A percentile compares a stretch with the other conserved stretches of the same genome.
Conservation (phyloP, 2,113 vertebrate species). For the Isurus oxyrinchus region DNA sequence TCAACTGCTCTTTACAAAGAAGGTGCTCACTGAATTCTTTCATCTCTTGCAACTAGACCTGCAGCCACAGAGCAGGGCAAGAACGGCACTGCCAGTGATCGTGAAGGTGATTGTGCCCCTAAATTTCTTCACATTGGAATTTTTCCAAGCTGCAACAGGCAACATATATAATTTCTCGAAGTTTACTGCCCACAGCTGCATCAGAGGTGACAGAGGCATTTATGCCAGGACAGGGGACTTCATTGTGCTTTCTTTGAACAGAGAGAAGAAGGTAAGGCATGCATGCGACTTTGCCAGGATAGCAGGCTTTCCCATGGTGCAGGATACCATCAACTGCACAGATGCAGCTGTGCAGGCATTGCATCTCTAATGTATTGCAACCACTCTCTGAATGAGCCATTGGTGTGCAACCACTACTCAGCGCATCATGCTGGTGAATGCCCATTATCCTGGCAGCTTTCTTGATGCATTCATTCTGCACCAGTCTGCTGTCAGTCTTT, state of each 20-base stretch:
- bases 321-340: not conserved
- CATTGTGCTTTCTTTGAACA: not conserved
- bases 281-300: not conserved
- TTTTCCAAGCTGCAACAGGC: not conserved
- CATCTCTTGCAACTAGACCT: not conserved
- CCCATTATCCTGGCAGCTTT: not conserved
- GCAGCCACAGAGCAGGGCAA: not conserved
- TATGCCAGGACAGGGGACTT: not conserved
- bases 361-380: not conserved
- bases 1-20: not conserved
- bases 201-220: not conserved
- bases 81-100: not conserved
- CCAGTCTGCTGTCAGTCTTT: not conserved
- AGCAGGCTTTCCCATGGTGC: not conserved
- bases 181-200: not conserved
- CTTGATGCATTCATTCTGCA: not conserved
- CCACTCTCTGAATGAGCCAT: not conserved
- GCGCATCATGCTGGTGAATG: not conserved
- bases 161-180: not conserved
- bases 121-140: not conserved
- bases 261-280: not conserved
- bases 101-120: not conserved
- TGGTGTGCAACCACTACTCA: not conserved
- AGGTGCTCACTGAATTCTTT: not conserved
- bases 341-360: not conserved